phyloP scores from a whole-genome alignment of 1,140 invertebrate species.

The Drosophila busckii region DNA sequence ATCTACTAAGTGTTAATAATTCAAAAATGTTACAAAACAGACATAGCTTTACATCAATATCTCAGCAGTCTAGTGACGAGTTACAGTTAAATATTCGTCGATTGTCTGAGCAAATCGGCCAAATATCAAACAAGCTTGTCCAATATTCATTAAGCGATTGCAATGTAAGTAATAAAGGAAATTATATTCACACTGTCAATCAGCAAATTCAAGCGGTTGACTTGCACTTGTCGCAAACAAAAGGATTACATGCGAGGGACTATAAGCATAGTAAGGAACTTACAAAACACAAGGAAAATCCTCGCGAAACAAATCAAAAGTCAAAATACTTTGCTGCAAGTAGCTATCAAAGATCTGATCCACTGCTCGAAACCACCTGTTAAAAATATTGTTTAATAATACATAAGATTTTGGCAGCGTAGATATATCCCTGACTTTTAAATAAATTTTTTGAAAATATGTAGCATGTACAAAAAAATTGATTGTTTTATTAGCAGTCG shows the following conservation, averaged over 20 bases:
- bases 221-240: neutral
- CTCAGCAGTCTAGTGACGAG: slow-evolving; percentile 56
- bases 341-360: slow-evolving; percentile 50
- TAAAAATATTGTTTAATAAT: slow-evolving; percentile 52
- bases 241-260: slow-evolving; percentile 16
- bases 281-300: slow-evolving; percentile 14
- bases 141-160: slow-evolving; percentile 46
- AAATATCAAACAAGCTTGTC: slow-evolving; percentile 20
- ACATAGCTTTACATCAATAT: slow-evolving; percentile 67
- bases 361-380: slow-evolving; percentile 71
- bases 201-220: slow-evolving; percentile 3
- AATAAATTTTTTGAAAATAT: slow-evolving; percentile 50
- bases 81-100: slow-evolving; percentile 68
- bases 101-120: slow-evolving; percentile 65
- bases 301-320: slow-evolving; percentile 27
- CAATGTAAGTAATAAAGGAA: slow-evolving; percentile 35
- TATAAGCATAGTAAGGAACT: slow-evolving; percentile 26
- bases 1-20: slow-evolving; percentile 37
- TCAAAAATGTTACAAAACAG: slow-evolving; percentile 49
- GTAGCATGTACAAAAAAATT: slow-evolving; percentile 33
- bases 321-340: slow-evolving; percentile 41
- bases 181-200: slow-evolving; percentile 2
- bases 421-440: slow-evolving; percentile 47
- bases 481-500: slow-evolving; percentile 54
- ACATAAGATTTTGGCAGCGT: slow-evolving; percentile 21